Evolutionary conservation across 2,888 invertebrate species (phyloP).

Genomic region (Rotaria sp.): DNA sequence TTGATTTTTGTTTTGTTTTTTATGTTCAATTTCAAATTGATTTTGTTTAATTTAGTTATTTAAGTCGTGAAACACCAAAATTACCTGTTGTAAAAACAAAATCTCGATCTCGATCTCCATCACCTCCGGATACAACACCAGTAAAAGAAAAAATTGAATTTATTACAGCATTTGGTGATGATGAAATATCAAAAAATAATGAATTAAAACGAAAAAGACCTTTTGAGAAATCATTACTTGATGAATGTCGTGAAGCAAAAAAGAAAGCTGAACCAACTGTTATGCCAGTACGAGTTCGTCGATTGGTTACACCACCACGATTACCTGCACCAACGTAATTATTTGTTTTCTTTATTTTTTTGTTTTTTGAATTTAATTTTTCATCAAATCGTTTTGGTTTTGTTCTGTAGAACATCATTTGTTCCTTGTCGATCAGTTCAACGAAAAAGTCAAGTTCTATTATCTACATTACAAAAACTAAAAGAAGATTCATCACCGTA

Average conservation of each 20-base stretch:
- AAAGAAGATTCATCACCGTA: conserved; percentile 27
- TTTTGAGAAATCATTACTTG: neutral
- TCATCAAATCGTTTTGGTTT: too few relatives aligned
- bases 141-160: conserved; percentile 4
- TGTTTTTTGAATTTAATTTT: neutral
- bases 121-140: neutral
- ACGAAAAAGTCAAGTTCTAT: conserved; percentile 10
- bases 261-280: neutral
- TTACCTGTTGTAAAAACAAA: conserved; percentile 19
- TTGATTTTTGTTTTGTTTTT: neutral
- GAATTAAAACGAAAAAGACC: neutral
- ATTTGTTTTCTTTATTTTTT: neutral
- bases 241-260: conserved; percentile 21
- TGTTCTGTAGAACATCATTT: neutral
- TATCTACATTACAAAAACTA: conserved; percentile 25
- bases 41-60: neutral
- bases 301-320: neutral
- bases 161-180: conserved; percentile 26
- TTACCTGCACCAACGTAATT: neutral
- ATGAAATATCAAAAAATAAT: neutral
- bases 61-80: conserved; percentile 22
- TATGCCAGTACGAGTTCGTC: neutral
- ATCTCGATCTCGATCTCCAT: conserved; percentile 29
- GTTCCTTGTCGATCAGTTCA: neutral
- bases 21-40: too few relatives aligned